Conservation (phyloP, 2,888 invertebrate species). For the Mechanitis mazaeus region DNA sequence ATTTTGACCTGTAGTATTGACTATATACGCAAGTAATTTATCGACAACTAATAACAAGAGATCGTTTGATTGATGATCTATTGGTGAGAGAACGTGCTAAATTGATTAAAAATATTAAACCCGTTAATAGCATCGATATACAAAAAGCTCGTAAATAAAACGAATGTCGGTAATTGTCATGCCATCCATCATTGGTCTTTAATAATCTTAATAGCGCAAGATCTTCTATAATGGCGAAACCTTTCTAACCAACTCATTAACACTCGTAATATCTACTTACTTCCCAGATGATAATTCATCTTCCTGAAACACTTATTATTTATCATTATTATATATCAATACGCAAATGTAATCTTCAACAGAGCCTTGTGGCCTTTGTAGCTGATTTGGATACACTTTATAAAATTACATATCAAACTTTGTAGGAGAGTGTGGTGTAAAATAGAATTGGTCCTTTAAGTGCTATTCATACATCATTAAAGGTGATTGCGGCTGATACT, state of each 20-base stretch:
- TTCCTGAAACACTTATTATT: background rate
- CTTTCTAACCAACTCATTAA: constrained; percentile 20
- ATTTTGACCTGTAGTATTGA: too few species aligned
- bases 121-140: constrained; percentile 49
- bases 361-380: too few species aligned
- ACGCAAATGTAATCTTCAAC: too few species aligned
- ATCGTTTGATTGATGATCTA: constrained; percentile 61
- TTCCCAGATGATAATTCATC: constrained; percentile 12
- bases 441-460: constrained; percentile 54
- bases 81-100: constrained; percentile 47
- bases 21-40: background rate
- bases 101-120: constrained; percentile 63
- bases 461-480: constrained; percentile 57
- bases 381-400: background rate
- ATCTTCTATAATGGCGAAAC: constrained; percentile 23
- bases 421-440: constrained; percentile 31
- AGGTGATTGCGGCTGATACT: constrained; percentile 54
- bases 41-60: constrained; percentile 48
- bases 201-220: constrained; percentile 26
- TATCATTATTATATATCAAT: background rate
- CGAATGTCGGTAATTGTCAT: constrained; percentile 53
- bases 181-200: constrained; percentile 34
- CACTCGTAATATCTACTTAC: constrained; percentile 13
- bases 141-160: constrained; percentile 55
- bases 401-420: constrained; percentile 7